Evolutionary conservation across 2,113 vertebrate species (phyloP).

Genomic region (Nannobrachium achirus): DNA sequence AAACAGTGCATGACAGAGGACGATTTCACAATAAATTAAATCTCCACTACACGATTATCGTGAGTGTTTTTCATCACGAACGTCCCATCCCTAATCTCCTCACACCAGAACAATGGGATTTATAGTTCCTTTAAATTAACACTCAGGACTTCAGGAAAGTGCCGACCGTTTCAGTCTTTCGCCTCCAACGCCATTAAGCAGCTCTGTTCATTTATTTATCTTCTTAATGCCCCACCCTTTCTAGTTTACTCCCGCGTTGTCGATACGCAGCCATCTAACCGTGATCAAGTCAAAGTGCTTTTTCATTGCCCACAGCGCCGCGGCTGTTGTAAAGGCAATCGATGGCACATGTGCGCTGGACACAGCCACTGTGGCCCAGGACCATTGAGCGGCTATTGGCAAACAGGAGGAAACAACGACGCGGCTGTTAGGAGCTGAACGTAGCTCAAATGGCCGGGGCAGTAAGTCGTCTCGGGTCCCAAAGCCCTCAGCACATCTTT

Average conservation of each 20-base stretch:
- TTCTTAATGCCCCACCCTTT: neutral
- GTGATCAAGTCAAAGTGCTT: conserved; percentile 26
- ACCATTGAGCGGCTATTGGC: conserved; percentile 54
- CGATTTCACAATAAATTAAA: too few relatives aligned
- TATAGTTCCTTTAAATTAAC: too few relatives aligned
- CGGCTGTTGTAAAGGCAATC: conserved; percentile 24
- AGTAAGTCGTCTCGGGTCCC: conserved; percentile 52
- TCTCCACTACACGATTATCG: too few relatives aligned
- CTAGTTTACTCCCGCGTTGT: neutral
- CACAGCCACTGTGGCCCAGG: conserved; percentile 10
- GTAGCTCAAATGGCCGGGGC: conserved; percentile 29
- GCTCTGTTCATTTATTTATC: neutral
- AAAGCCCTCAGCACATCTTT: conserved; percentile 39
- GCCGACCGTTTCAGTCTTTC: too few relatives aligned
- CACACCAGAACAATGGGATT: too few relatives aligned
- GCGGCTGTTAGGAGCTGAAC: conserved; percentile 40
- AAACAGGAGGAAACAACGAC: conserved; percentile 47
- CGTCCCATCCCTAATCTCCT: too few relatives aligned
- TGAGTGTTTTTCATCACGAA: too few relatives aligned
- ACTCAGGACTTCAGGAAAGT: too few relatives aligned
- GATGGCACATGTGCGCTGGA: conserved; percentile 22
- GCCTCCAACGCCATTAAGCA: too few relatives aligned
- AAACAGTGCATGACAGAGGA: too few relatives aligned
- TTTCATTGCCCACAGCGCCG: neutral
- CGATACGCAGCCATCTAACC: neutral